Conservation (phyloP, 2,113 vertebrate species). For the Neotoma lepida region DNA sequence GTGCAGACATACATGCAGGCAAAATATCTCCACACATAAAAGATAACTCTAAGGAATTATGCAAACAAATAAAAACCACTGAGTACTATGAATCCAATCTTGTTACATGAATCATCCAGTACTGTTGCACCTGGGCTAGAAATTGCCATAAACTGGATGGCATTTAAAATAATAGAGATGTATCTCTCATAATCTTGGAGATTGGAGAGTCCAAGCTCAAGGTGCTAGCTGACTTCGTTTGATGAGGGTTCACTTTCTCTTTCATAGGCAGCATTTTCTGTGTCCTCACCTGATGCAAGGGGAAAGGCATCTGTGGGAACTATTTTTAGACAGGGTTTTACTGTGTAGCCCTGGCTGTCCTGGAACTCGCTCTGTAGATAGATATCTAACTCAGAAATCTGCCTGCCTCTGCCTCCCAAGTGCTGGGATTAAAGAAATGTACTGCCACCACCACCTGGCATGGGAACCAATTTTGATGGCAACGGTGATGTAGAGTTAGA, state of each 20-base stretch:
- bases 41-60: background rate
- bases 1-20: background rate
- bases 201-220: background rate
- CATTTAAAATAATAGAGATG: background rate
- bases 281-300: background rate
- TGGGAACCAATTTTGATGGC: background rate
- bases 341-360: background rate
- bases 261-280: background rate
- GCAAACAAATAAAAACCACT: background rate
- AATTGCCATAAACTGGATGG: background rate
- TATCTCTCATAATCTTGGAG: background rate
- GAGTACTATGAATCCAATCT: background rate
- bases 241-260: background rate
- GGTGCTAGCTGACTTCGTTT: background rate
- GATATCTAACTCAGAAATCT: background rate
- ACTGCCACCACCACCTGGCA: background rate
- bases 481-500: background rate
- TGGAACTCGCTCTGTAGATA: background rate
- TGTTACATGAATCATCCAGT: background rate
- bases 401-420: background rate
- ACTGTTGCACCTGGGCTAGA: background rate
- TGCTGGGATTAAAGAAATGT: background rate
- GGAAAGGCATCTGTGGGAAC: no score
- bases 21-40: background rate
- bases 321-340: background rate